Base-by-base conservation (phyloP, 2,797 vertebrate genomes). In the Lophotriccus pileatus region DNA sequence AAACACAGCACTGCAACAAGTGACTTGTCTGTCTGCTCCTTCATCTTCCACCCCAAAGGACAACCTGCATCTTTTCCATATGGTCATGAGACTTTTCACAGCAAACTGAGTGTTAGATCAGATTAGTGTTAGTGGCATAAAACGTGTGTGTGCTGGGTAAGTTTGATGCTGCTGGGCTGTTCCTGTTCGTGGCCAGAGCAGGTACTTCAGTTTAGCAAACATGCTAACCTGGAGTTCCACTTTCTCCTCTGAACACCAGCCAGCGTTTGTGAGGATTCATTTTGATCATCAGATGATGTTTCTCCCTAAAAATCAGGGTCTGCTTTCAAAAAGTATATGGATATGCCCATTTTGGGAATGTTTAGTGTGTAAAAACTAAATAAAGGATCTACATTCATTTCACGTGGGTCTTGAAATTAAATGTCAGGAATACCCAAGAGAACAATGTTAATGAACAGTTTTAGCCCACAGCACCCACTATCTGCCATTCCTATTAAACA, bases 391-490 rank as follows among this genome's bases (percentile, higher is more conserved):
- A 36, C 58, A 62, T 84, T 94, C 30, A 43, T 43, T 66, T 72
- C 82, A 81, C 2, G 1, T 28, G n/a, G 37, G 34, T 37, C 66
- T 86, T 39, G 43, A 72, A 91, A 94, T 68, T 56, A 67, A 84
- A 75, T 74, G 44, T 67, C 70, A 84, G 70, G 41, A 89, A 82
- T 28, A 70, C 41, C 68, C 47, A 55, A 47, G 70, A 76, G 80
- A 84, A 66, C 7, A n/a, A 55, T 7, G 36, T 36, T 69, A 78
- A 78, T 79, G 73, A 84, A 47, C 14, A 50, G 21, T 19, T n/a
- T 89, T 82, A 83, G 64, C 44, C 63, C 77, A 89, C 44, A 93
- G 74, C 74, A 90, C 78, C 84, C 77, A 90, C 66, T 92, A 58
- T 74, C 69, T 94, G 49, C 66, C 79, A 75, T 37, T 88, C 70